These are phyloP conservation scores for Anas capensis DNA, from an alignment of 2,797 vertebrate species.

Conservation along the genomic window DNA sequence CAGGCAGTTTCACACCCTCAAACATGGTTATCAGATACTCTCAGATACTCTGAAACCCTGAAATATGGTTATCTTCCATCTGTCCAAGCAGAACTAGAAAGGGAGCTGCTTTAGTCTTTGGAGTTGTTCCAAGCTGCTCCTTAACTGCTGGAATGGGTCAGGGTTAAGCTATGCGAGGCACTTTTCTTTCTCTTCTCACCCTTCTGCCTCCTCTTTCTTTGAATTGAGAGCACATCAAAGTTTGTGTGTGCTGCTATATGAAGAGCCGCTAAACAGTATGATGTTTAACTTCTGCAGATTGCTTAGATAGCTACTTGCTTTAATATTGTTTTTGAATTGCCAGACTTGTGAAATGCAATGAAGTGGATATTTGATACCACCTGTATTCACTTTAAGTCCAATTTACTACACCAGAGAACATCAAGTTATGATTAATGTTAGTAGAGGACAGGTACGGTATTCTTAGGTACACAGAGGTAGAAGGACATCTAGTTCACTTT, in stretches of 20 bases:
- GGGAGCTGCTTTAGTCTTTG: slow-evolving; percentile 34
- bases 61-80: slow-evolving; percentile 7
- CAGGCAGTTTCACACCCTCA: neutral
- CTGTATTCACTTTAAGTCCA: neutral
- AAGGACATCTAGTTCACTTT: neutral
- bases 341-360: neutral
- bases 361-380: neutral
- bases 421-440: neutral
- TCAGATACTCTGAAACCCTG: neutral
- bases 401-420: neutral
- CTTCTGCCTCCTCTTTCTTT: slow-evolving; percentile 17
- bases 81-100: slow-evolving; percentile 20
- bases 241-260: neutral
- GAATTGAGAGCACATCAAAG: slow-evolving; percentile 9
- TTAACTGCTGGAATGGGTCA: slow-evolving; percentile 29
- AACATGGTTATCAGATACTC: neutral
- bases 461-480: neutral
- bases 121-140: slow-evolving; percentile 29
- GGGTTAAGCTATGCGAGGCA: slow-evolving; percentile 39
- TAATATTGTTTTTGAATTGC: neutral
- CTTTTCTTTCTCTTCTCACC: slow-evolving; percentile 36
- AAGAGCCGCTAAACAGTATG: neutral
- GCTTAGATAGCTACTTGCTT: neutral
- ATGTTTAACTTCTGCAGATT: neutral
- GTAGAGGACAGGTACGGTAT: neutral